Base-by-base conservation (phyloP, 2,797 vertebrate genomes). In the Phoxinus dragarum region DNA sequence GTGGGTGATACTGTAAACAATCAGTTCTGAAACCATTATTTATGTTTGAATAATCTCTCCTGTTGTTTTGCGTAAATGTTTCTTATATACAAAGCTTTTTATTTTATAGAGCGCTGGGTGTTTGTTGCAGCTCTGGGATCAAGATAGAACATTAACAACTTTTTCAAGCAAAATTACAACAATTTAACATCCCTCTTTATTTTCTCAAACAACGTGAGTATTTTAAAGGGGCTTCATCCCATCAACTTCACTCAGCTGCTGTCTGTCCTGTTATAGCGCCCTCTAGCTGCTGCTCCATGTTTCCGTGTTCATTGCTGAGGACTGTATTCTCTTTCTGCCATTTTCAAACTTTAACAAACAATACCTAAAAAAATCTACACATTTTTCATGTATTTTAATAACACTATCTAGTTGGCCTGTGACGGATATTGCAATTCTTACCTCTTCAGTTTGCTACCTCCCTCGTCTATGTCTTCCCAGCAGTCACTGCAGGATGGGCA, bases 401-500 rank as follows among this genome's bases (percentile, higher is more conserved):
- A 74, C 86, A 84, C 54, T 40, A 79, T 79, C 73, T 88, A 85
- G 85, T 84, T 78, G n/a, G 84, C 77, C 61, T 84, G 86, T 88
- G 3, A 11, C 86, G 31, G 88, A 88, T 76, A 73, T 21, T 90
- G 90, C 84, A 91, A 90, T 91, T 79, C 94, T 95, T 95, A 96
- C 95, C 95, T 95, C 92, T 90, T 84, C 23, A 86, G 12, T 54
- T 34, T 90, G 80, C 73, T 12, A 75, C 66, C 88, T 93, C 78
- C 42, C 88, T 92, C 80, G 91, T 92, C 85, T 91, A 93, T 93
- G 92, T 95, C 94, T 95, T 96, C 95, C 95, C 95, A 96, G 95
- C 93, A 96, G 94, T 93, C 96, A 94, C 94, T 95, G 96, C 96
- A 95, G 94, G 89, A 94, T 91, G 95, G 95, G 91, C 93, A 95